These are phyloP conservation scores for Ephialtes manifestator DNA, from an alignment of 2,888 invertebrate genomes.

Conservation along the genomic window DNA sequence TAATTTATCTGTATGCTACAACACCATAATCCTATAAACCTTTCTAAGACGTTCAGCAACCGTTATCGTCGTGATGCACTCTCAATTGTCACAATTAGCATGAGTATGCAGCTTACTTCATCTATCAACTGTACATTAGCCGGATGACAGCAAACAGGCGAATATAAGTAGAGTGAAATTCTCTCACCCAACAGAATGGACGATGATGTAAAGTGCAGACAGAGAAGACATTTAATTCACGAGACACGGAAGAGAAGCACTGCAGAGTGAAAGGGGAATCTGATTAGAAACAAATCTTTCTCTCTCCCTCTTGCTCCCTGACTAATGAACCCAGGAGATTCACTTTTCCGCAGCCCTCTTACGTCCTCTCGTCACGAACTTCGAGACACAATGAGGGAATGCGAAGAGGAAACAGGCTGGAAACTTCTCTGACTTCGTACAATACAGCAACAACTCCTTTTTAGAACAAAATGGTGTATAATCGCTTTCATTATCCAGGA, in stretches of 20 bases:
- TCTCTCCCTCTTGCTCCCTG: conserved; percentile 8
- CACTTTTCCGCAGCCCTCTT: conserved; percentile 12
- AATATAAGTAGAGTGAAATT: neutral
- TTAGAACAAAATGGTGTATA: conserved; percentile 14
- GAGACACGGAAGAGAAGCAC: conserved; percentile 11
- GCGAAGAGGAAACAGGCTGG: neutral
- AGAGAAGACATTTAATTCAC: conserved; percentile 27
- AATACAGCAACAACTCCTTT: neutral
- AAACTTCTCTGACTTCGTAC: neutral
- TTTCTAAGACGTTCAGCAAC: neutral
- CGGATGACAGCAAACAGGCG: conserved; percentile 6
- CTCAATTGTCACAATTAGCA: neutral
- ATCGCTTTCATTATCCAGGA: conserved; percentile 10
- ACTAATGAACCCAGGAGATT: conserved; percentile 12
- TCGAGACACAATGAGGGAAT: neutral
- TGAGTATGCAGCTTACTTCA: conserved; percentile 2
- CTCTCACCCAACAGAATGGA: conserved; percentile 14
- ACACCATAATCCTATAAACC: neutral
- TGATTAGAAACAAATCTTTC: conserved; percentile 57
- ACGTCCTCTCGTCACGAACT: conserved; percentile 1
- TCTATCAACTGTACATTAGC: neutral
- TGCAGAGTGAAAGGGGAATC: conserved; percentile 46
- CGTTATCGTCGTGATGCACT: conserved; percentile 15
- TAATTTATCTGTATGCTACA: neutral
- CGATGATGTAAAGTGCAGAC: conserved; percentile 6